Percentiles rank a stretch among this genome's conserved stretches.
phyloP scores from a whole-genome alignment of 2,888 invertebrate species.

The Caenorhabditis drosophilae region DNA sequence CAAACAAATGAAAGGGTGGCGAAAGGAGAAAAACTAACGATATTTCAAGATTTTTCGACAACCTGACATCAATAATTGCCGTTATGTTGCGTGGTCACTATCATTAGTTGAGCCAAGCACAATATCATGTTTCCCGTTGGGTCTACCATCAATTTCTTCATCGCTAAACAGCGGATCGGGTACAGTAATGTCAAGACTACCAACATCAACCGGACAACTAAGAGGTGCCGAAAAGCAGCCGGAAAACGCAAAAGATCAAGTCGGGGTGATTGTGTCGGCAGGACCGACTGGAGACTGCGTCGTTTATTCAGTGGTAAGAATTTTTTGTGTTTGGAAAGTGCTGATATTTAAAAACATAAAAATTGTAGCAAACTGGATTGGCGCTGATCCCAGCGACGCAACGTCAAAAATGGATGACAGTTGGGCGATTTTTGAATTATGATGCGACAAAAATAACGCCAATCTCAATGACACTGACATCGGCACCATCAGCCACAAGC shows the following conservation, averaged over 20 bases:
- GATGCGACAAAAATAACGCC: slow-evolving; percentile 18
- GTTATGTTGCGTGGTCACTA: slow-evolving; percentile 45
- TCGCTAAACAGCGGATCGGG: neutral
- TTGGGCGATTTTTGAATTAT: slow-evolving; percentile 34
- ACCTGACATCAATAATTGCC: slow-evolving; percentile 53
- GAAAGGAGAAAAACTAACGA: neutral
- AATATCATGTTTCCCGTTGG: neutral
- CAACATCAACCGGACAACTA: slow-evolving; percentile 1
- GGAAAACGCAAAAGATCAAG: slow-evolving; percentile 14
- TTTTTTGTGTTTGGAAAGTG: too few relatives aligned
- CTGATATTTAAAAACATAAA: neutral
- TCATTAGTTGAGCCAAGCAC: neutral
- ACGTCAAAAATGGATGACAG: slow-evolving; percentile 37
- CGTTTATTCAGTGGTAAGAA: slow-evolving; percentile 26
- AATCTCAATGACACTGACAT: too few relatives aligned
- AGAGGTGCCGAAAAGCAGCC: slow-evolving; percentile 3
- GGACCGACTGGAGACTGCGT: slow-evolving; percentile 2
- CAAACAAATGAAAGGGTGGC: too few relatives aligned
- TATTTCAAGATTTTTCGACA: slow-evolving; percentile 51
- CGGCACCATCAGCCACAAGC: too few relatives aligned
- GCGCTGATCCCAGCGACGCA: slow-evolving; percentile 8
- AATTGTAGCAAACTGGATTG: slow-evolving; percentile 25
- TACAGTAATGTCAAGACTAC: neutral
- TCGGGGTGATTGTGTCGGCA: slow-evolving; percentile 22
- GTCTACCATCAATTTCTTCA: slow-evolving; percentile 2